Percentiles rank a stretch among this genome's conserved stretches.
These are phyloP conservation scores for Malurus cyaneus DNA, from an alignment of 2,113 vertebrate species.

Conservation along the genomic window DNA sequence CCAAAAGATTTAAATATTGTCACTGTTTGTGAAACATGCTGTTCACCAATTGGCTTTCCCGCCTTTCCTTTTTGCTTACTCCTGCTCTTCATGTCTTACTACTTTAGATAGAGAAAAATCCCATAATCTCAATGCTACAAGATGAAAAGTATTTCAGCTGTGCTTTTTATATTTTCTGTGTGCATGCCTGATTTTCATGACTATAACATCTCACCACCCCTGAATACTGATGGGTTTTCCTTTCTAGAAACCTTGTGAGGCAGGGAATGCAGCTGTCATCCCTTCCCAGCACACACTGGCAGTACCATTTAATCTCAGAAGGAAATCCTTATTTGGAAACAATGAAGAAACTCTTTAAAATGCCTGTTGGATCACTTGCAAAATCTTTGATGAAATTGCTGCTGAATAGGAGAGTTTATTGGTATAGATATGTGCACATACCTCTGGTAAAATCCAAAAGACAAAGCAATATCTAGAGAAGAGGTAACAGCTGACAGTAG, in stretches of 20 bases:
- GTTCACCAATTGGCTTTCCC: background rate
- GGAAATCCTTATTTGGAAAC: background rate
- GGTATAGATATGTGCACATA: background rate
- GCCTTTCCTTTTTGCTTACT: background rate
- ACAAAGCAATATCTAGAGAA: background rate
- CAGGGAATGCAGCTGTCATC: background rate
- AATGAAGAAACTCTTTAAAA: background rate
- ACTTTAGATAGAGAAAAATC: rapidly evolving
- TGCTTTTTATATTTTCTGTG: background rate
- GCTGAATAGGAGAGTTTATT: background rate
- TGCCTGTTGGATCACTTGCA: background rate
- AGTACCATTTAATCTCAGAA: background rate
- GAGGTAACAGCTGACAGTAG: background rate
- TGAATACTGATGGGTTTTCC: background rate
- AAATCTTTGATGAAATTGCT: background rate
- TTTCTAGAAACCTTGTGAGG: background rate
- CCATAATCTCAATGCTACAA: background rate
- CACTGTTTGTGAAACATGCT: background rate
- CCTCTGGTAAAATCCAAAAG: background rate
- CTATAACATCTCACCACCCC: background rate
- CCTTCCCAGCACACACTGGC: background rate
- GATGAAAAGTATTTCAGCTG: background rate
- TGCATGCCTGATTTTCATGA: background rate
- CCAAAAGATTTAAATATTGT: background rate
- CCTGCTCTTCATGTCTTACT: background rate